Evolutionary conservation across 35 echinoderm and acorn worm species (phyloP).

Genomic region (Nesometra sesokonis): DNA sequence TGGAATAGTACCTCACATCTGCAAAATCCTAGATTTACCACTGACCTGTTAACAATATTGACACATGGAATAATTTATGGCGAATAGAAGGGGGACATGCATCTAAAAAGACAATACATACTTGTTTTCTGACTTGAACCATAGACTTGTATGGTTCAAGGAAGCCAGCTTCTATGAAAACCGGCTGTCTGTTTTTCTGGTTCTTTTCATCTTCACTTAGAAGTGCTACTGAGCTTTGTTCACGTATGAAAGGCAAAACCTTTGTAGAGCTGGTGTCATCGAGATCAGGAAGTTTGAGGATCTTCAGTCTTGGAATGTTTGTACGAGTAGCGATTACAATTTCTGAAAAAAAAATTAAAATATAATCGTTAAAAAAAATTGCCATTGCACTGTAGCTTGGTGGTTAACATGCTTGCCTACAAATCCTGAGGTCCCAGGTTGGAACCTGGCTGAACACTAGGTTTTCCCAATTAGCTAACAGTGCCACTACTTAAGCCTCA

Average conservation of each 20-base stretch:
- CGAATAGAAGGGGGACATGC: too few relatives aligned
- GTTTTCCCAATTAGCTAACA: too few relatives aligned
- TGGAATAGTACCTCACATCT: too few relatives aligned
- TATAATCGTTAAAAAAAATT: too few relatives aligned
- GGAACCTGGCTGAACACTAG: too few relatives aligned
- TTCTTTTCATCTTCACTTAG: conserved; percentile 5
- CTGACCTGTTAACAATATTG: too few relatives aligned
- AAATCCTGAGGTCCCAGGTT: too few relatives aligned
- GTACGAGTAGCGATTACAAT: conserved; percentile 24
- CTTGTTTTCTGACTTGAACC: conserved; percentile 60
- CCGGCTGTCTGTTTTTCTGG: conserved; percentile 7
- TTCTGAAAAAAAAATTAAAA: conserved; percentile 16
- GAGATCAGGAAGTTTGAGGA: conserved; percentile 15
- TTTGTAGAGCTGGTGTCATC: background rate
- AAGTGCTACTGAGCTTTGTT: conserved; percentile 25
- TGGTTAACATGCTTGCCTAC: too few relatives aligned
- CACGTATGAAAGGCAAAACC: conserved; percentile 34
- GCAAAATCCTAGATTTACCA: too few relatives aligned
- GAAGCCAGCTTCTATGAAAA: conserved; percentile 45
- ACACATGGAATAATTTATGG: too few relatives aligned
- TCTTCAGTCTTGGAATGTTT: conserved; percentile 13
- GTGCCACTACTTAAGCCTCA: too few relatives aligned
- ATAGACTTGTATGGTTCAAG: conserved; percentile 37
- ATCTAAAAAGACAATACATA: background rate
- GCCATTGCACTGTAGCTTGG: too few relatives aligned